Evolutionary conservation across 2,888 invertebrate genomes (phyloP), one percentile per base, ranked within the genome.

Genomic region (Seira musarum): DNA sequence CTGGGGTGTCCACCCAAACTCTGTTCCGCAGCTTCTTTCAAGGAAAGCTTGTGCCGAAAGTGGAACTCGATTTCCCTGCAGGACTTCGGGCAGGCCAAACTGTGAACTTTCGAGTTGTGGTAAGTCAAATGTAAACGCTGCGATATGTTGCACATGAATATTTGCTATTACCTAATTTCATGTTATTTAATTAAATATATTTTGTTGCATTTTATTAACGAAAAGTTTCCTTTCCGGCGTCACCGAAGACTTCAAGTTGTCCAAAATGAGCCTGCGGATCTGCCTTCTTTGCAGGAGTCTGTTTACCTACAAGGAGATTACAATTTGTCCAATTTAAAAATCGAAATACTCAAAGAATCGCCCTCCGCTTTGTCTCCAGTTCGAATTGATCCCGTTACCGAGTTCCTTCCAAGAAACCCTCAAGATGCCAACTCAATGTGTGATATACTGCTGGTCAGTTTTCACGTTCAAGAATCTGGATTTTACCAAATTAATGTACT

Each of bases 381-480:
- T n/a, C 72, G 70, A 13, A 82, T 85, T 24, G 79, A 84, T n/a
- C 88, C 89, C 53, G 88, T 89, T 10, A 88, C 89, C 70, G 89
- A 89, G 81, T 87, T 89, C 53, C 76, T 84, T 24, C 84, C 84
- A 22, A 75, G 81, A 69, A 71, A 74, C 30, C 69, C 87, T 24
- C 87, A 88, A 61, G 88, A 88, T 13, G 87, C 85, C 1, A 70
- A 70, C 40, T 22, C 80, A 1, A 87, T 88, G 49, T 88, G 88
- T 60, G 89, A 90, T 84, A 85, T 87, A 35, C 88, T 89, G 15
- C 86, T 87, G 60, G 89, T 89, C 67, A 89, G 89, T 17, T 90
- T 90, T 87, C 89, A 89, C 13, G 90, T 90, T 19, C 88, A 89
- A 76, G 88, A 88, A 83, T 88, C 90, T 1, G 90, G 90, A 15